Evolutionary conservation across 2,888 invertebrate species (phyloP), one percentile per base, ranked within the genome.

Genomic region (Galeopsomyia nigrocyanea): DNA sequence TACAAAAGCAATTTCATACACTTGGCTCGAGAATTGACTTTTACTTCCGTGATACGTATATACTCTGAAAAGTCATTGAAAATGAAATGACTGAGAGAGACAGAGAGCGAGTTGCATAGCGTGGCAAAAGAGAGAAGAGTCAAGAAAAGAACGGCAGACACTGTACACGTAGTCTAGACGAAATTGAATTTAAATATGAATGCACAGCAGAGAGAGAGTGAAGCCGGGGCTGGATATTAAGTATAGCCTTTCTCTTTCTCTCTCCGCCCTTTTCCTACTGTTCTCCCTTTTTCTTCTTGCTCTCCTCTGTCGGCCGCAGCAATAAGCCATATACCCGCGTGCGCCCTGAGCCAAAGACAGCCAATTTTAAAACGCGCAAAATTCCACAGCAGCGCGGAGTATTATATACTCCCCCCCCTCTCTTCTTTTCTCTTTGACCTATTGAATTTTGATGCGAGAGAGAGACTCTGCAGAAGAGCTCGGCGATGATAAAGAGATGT

Each of bases 181-280:
- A 80, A 80, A 80, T 80, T 80, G 80, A 80, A 80, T 80, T 80
- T 80, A 80, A 80, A 80, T 80, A 80, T 80, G 79, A 80, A 80
- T 80, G 76, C 73, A 75, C 72, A 51, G 68, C 63, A 66, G 72
- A 67, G 76, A 74, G 72, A 68, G 47, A 65, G 57, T 46, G 56
- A 26, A 3, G 39, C 46, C 46, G 39, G 26, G 70, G 69, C 70
- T 73, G 58, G 69, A 72, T 73, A 60, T 73, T 71, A 69, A 73
- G 64, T 64, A 67, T 69, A 50, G 71, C 68, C 68, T 53, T 63
- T 39, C 58, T 26, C 53, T 53, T 55, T 62, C 51, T 49, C 14
- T 47, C 58, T 21, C 26, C 26, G 46, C 46, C 21, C 14, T 13
- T 60, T 22, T 9, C 1, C 39, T 1, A 17, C 19, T 22, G 6